Base-by-base conservation (phyloP, 1,140 invertebrate species). In the Drosophila oshimai region DNA sequence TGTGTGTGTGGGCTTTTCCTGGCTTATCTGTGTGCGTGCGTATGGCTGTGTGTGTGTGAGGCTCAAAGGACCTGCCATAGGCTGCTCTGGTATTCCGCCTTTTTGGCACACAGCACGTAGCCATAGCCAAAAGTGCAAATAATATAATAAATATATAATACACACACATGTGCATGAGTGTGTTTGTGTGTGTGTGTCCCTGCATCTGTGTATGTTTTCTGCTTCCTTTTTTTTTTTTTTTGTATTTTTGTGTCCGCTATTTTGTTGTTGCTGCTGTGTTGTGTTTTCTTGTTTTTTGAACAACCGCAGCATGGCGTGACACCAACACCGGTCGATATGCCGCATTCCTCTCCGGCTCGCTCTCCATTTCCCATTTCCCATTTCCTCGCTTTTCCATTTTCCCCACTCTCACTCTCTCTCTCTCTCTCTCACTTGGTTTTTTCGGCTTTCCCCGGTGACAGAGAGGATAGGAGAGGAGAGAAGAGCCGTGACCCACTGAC, bases 131-230 rank as follows among this genome's bases (percentile, higher is more conserved):
- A 58, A 53, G 54, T 74, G 83, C 81, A 84, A 83, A 83, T 83
- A 84, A 86, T 83, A 84, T 79, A 84, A 86, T 74, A 86, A 86
- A 84, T 83, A 74, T 47, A 55, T 62, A 64, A 60, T 24, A 47
- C n/a, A 17, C 24, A 39, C 31, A 46, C 44, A 68, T 51, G 31
- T 61, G 45, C 15, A 53, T 49, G 26, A 49, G 29, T 51, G 37
- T 45, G 24, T 54, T 31, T 37, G 41, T 9, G 7, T 29, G 12
- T 17, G 5, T 18, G 22, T 15, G 17, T 26, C n/a, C n/a, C n/a
- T n/a, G n/a, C n/a, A n/a, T n/a, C n/a, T n/a, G n/a, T n/a, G n/a
- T n/a, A n/a, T n/a, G n/a, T n/a, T n/a, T n/a, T n/a, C n/a, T n/a
- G n/a, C n/a, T 44, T 53, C 9, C 28, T 37, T 26, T 62, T 22